A percentile compares a stretch with the other conserved stretches of the same genome.
Conservation (phyloP, 2,113 vertebrate species). For the Amblyornis subalaris region DNA sequence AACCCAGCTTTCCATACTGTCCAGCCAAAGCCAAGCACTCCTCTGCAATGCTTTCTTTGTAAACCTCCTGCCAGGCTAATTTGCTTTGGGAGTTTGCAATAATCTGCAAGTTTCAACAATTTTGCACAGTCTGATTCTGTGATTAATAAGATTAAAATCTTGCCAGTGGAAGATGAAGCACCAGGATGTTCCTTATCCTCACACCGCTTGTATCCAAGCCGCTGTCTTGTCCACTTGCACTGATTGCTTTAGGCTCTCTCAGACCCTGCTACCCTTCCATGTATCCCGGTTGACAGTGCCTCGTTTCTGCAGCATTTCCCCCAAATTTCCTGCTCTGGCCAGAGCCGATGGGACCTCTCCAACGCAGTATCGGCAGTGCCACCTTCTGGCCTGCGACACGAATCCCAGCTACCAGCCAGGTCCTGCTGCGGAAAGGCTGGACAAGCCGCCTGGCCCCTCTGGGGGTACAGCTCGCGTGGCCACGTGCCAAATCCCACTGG, state of each 20-base stretch:
- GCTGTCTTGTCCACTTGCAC: not conserved
- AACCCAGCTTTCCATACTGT: not conserved
- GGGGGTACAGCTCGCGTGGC: not conserved
- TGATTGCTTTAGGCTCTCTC: not conserved
- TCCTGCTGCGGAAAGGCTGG: not conserved
- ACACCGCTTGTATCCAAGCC: not conserved
- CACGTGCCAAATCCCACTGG: rapidly evolving
- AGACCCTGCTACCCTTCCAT: not conserved
- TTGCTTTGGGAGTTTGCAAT: not conserved
- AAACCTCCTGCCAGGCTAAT: not conserved
- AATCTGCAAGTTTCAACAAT: not conserved
- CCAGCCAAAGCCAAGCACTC: not conserved
- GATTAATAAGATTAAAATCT: not conserved
- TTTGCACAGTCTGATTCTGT: not conserved
- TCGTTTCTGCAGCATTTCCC: not conserved
- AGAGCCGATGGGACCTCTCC: not conserved
- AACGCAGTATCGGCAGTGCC: slow-evolving; percentile 72
- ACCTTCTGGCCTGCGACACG: slow-evolving; percentile 65
- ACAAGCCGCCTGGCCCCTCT: rapidly evolving
- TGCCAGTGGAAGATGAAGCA: not conserved
- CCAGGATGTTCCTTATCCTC: not conserved
- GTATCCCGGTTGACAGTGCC: not conserved
- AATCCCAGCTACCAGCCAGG: not conserved
- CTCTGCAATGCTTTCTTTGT: not conserved
- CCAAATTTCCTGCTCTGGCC: not conserved